Evolutionary conservation across 2,113 vertebrate genomes (phyloP), one percentile per base, ranked within the genome.

Genomic region (Reinhardtius hippoglossoides): DNA sequence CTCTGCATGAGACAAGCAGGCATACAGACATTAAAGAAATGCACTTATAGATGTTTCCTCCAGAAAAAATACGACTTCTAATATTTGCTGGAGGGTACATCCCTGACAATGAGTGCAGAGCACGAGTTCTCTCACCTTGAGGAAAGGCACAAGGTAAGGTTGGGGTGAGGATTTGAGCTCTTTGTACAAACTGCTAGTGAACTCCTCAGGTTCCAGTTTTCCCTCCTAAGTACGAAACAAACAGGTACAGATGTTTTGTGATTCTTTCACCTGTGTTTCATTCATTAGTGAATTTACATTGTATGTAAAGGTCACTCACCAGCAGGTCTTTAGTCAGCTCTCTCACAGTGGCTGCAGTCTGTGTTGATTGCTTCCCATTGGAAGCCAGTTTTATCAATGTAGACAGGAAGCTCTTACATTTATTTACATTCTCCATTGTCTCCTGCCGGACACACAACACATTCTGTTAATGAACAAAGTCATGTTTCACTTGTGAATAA

Each of bases 101-200:
- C 5, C 55, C 1, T 42, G 6, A 21, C 40, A 26, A 37, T 37
- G 18, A 70, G 15, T 35, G 20, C 0, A 50, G 23, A 60, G 55
- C 13, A 20, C 0, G 12, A 5, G 13, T 3, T 42, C 21, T 46
- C 2, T 93, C 93, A 99, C 98, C 96, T 98, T 98, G 82, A 99
- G 94, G 93, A 99, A 99, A 98, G 98, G 97, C 96, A 99, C 97
- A 92, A 99, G 96, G 91, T 98, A 98, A 74, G 97, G 97, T 94
- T 99, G 98, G 93, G 98, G 97, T 91, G 96, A 97, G 83, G 98
- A 99, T 91, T 97, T 99, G 68, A 99, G 96, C 93, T 99, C 97
- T 90, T 96, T 96, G 91, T 99, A 99, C 74, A 99, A 91, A 87
- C 96, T 96, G 90, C 96, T 97, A 83, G 97, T 99, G 81, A 99